These are phyloP conservation scores for Odontomachus brunneus DNA, from an alignment of 1,140 invertebrate genomes.

Conservation along the genomic window DNA sequence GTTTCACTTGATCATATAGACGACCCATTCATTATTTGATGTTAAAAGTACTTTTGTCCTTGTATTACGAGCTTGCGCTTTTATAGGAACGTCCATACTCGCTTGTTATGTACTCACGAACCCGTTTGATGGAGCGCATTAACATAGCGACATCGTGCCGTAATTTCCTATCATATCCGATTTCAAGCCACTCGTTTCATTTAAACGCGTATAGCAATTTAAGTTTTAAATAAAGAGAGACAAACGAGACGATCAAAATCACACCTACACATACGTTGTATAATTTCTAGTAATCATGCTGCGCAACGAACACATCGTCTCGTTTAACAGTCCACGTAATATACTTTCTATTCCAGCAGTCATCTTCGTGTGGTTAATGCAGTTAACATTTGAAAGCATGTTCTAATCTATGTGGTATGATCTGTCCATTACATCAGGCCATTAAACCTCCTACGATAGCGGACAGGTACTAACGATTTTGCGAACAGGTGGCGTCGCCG, in stretches of 20 bases:
- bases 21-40: neutral
- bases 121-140: constrained; percentile 28
- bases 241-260: neutral
- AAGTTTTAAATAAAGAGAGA: constrained; percentile 2
- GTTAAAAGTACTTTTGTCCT: constrained; percentile 19
- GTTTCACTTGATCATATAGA: constrained; percentile 4
- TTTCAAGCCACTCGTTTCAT: constrained; percentile 4
- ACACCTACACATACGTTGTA: neutral
- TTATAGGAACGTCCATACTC: constrained; percentile 4
- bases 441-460: neutral
- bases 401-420: constrained; percentile 77
- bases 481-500: constrained; percentile 81
- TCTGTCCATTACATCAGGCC: constrained; percentile 58
- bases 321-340: constrained; percentile 35
- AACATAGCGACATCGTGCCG: neutral
- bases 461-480: constrained; percentile 63
- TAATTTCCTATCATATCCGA: neutral
- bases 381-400: constrained; percentile 74
- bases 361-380: constrained; percentile 64
- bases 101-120: constrained; percentile 18
- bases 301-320: neutral
- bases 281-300: neutral
- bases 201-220: constrained; percentile 34
- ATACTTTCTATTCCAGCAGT: constrained; percentile 53
- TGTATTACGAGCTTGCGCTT: constrained; percentile 25